phyloP scores from a whole-genome alignment of 2,797 vertebrate genomes.

The Chromis chromis region DNA sequence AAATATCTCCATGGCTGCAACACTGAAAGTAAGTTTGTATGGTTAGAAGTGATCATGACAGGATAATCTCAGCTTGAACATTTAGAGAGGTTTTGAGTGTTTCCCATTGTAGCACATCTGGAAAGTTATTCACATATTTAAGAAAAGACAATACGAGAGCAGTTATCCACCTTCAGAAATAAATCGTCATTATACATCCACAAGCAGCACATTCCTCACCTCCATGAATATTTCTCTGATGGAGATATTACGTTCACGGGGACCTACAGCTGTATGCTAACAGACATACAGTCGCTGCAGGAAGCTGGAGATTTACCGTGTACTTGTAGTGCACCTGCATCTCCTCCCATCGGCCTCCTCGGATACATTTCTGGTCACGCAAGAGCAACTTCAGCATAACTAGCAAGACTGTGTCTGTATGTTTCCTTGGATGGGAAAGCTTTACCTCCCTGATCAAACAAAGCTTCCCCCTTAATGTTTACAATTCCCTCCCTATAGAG shows the following conservation, averaged over 20 bases:
- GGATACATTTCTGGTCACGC: constrained; percentile 37
- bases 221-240: constrained; percentile 39
- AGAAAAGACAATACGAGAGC: constrained; percentile 15
- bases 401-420: not conserved
- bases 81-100: too few relatives aligned
- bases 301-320: constrained; percentile 32
- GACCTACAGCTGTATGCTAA: constrained; percentile 28
- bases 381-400: constrained; percentile 20
- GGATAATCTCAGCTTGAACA: not conserved
- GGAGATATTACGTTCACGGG: constrained; percentile 32
- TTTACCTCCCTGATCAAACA: constrained; percentile 45
- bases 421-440: constrained; percentile 34
- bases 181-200: constrained; percentile 19
- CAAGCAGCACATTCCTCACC: constrained; percentile 18
- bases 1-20: not conserved
- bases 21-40: not conserved
- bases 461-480: constrained; percentile 37
- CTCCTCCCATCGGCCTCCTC: constrained; percentile 44
- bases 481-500: constrained; percentile 28
- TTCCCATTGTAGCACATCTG: constrained; percentile 8
- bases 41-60: not conserved
- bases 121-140: constrained; percentile 14
- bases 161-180: constrained; percentile 30
- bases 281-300: constrained; percentile 32
- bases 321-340: constrained; percentile 43